These are phyloP conservation scores for Ephydatia muelleri DNA, from an alignment of 37 sponge, comb jelly and placozoan species.

Conservation along the genomic window DNA sequence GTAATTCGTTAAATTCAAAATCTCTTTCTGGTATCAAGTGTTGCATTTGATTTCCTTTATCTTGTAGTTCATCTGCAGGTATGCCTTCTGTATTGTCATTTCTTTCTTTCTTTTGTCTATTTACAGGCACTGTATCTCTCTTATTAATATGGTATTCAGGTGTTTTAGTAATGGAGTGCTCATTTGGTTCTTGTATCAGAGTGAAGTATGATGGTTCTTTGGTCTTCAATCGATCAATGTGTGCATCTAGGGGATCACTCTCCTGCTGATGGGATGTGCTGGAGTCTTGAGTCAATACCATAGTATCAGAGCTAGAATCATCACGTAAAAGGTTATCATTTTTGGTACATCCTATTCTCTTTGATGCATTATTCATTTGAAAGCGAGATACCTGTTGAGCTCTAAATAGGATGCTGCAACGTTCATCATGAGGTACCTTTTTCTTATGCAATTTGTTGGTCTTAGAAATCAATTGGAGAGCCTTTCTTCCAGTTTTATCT, in stretches of 20 bases:
- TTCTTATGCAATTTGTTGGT: neutral
- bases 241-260: too few species aligned
- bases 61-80: neutral
- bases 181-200: neutral
- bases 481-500: slow-evolving; percentile 37
- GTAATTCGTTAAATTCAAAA: slow-evolving; percentile 41
- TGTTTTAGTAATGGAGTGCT: too few species aligned
- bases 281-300: too few species aligned
- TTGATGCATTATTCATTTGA: slow-evolving; percentile 17
- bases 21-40: neutral
- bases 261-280: too few species aligned
- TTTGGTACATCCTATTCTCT: neutral
- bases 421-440: neutral
- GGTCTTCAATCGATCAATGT: neutral
- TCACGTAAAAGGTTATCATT: too few species aligned
- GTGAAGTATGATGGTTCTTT: neutral
- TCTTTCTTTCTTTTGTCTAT: neutral
- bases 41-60: neutral
- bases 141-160: too few species aligned
- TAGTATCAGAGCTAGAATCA: too few species aligned
- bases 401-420: neutral
- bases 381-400: neutral
- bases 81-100: neutral
- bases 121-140: too few species aligned
- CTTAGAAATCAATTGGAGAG: slow-evolving; percentile 28